A percentile compares a stretch with the other conserved stretches of the same genome.
phyloP scores from a whole-genome alignment of 2,797 vertebrate species.

The Malurus splendens region DNA sequence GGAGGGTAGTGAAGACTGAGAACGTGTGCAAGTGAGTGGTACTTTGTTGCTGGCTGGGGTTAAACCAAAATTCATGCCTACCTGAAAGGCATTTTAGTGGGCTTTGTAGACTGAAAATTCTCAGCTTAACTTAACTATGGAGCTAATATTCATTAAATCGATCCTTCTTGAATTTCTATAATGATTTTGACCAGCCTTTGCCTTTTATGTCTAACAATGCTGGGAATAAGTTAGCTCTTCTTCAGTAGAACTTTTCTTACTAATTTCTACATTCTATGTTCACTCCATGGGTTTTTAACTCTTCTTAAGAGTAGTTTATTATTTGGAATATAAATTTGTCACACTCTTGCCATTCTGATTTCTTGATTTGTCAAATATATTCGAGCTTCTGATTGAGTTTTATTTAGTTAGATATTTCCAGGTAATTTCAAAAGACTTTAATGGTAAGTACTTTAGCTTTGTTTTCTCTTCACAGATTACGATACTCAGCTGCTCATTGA shows the following conservation, averaged over 20 bases:
- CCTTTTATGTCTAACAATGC: fast-evolving
- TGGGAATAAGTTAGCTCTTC: background rate
- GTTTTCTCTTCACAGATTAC: background rate
- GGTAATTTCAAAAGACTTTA: background rate
- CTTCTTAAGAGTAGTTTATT: background rate
- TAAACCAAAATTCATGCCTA: background rate
- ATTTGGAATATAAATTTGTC: background rate
- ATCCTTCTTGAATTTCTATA: background rate
- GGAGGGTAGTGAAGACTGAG: background rate
- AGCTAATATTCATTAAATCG: background rate
- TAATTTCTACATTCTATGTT: background rate
- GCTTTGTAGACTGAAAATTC: background rate
- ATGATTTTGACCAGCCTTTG: fast-evolving
- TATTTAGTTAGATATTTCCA: background rate
- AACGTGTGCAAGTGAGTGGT: fast-evolving
- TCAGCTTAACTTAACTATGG: background rate
- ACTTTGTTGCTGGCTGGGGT: background rate
- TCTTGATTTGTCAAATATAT: background rate
- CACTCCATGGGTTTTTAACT: background rate
- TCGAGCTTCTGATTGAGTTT: background rate
- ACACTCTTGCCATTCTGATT: background rate
- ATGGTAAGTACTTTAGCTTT: background rate
- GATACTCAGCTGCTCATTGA: background rate
- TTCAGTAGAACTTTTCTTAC: background rate
- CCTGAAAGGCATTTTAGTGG: background rate